Percentiles rank a stretch among this genome's conserved stretches.
Conservation (phyloP, 2,113 vertebrate species). For the Laterallus jamaicensis region DNA sequence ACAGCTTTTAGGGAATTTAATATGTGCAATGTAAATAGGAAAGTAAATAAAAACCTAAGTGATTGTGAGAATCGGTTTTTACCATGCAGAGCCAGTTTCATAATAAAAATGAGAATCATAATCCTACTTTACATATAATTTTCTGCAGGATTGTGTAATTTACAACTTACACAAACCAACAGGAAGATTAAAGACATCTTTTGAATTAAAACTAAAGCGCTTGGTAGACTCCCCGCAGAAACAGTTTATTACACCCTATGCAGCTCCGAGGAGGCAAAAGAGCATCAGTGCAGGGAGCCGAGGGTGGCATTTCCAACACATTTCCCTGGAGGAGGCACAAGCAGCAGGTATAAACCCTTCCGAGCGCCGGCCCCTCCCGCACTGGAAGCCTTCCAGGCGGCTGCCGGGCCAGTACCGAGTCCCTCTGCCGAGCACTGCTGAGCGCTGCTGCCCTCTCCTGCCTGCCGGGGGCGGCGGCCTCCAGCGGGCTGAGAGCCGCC, state of each 20-base stretch:
- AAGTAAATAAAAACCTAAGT: conserved; percentile 55
- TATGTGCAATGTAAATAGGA: neutral
- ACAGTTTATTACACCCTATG: conserved; percentile 40
- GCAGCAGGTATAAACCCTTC: neutral
- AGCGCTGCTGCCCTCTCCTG: conserved; percentile 18
- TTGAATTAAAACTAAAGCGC: conserved; percentile 64
- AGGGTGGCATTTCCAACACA: neutral
- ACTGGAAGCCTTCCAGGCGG: neutral
- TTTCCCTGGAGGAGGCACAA: neutral
- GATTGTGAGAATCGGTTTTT: neutral
- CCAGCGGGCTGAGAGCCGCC: too few relatives aligned
- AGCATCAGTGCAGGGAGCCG: neutral
- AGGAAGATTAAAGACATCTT: conserved; percentile 66
- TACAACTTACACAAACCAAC: conserved; percentile 63
- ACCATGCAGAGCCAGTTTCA: conserved; percentile 24
- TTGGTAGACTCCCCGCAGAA: conserved; percentile 47
- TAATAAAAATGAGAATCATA: conserved; percentile 65
- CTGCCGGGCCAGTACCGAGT: rapidly evolving
- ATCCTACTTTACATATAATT: conserved; percentile 72
- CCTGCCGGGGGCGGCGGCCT: too few relatives aligned
- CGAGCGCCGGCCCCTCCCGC: neutral
- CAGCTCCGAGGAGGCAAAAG: conserved; percentile 3
- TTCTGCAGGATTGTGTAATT: conserved; percentile 64
- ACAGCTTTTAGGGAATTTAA: conserved; percentile 11
- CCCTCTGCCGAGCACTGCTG: neutral